A percentile compares a stretch with the other conserved stretches of the same genome.
phyloP scores from a whole-genome alignment of 2,888 invertebrate species.

The Neoaliturus tenellus region DNA sequence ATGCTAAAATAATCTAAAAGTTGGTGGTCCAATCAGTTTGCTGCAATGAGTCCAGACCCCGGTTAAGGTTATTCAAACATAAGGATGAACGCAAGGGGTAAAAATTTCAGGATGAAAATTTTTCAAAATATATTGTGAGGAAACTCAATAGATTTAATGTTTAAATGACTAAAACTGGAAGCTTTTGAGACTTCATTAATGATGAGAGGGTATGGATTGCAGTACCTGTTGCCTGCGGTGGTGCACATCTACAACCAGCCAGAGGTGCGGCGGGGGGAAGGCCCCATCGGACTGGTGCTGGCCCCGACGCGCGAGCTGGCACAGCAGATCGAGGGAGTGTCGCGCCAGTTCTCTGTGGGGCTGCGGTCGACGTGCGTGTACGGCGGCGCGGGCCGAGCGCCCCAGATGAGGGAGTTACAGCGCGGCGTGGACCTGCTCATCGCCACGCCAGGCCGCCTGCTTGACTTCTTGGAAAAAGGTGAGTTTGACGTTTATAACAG shows the following conservation, averaged over 20 bases:
- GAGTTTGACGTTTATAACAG: conserved; percentile 53
- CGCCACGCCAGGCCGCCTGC: conserved; percentile 76
- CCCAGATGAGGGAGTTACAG: conserved; percentile 68
- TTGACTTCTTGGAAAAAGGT: conserved; percentile 74
- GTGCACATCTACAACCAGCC: conserved; percentile 77
- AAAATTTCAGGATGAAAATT: too few relatives aligned
- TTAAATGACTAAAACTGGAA: too few relatives aligned
- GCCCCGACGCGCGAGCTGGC: conserved; percentile 74
- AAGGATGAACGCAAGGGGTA: too few relatives aligned
- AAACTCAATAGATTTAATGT: too few relatives aligned
- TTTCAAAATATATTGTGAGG: too few relatives aligned
- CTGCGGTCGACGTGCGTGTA: conserved; percentile 77
- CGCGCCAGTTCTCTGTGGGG: conserved; percentile 73
- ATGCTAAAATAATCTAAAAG: too few relatives aligned
- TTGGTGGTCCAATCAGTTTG: too few relatives aligned
- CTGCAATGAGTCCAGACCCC: too few relatives aligned
- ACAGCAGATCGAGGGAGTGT: conserved; percentile 75
- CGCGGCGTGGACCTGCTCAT: conserved; percentile 75
- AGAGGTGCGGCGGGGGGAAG: conserved; percentile 74
- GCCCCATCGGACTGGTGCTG: conserved; percentile 75
- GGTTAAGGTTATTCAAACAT: too few relatives aligned
- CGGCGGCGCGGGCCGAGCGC: conserved; percentile 78
- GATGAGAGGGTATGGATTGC: too few relatives aligned
- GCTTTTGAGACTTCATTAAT: too few relatives aligned
- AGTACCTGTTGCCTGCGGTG: conserved; percentile 75